phyloP scores from a whole-genome alignment of 2,888 invertebrate genomes.

The Halictus ligatus region DNA sequence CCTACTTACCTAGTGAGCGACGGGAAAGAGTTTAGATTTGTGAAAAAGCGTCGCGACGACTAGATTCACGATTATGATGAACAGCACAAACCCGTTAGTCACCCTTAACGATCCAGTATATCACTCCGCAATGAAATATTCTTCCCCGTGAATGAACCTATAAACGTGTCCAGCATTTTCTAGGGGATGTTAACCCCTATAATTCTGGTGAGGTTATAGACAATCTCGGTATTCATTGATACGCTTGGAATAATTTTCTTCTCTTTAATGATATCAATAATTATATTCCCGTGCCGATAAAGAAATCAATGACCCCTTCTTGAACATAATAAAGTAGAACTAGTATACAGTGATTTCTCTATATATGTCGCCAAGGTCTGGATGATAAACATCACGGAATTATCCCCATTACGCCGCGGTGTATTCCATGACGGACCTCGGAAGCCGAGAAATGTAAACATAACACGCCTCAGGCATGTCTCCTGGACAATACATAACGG shows the following conservation, averaged over 20 bases:
- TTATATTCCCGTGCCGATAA: too few species aligned
- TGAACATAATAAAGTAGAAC: too few species aligned
- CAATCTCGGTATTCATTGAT: neutral
- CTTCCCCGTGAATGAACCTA: neutral
- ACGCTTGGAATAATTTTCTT: neutral
- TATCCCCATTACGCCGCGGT: too few species aligned
- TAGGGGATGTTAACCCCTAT: neutral
- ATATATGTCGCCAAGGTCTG: too few species aligned
- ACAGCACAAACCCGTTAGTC: neutral
- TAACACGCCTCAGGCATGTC: neutral
- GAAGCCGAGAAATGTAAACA: neutral
- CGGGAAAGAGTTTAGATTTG: conserved; percentile 1
- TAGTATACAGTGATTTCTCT: too few species aligned
- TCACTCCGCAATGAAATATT: neutral
- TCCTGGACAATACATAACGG: too few species aligned
- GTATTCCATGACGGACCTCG: too few species aligned
- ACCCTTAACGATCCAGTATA: neutral
- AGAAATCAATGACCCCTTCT: too few species aligned
- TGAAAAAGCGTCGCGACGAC: conserved; percentile 6
- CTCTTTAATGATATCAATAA: neutral
- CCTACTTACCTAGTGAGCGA: conserved; percentile 51
- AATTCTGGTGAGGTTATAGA: neutral
- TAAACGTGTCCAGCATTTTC: neutral
- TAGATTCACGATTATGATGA: neutral
- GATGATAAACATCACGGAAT: too few species aligned